A percentile compares a stretch with the other conserved stretches of the same genome.
phyloP scores from a whole-genome alignment of 2,113 vertebrate genomes.

The Pogona vitticeps region DNA sequence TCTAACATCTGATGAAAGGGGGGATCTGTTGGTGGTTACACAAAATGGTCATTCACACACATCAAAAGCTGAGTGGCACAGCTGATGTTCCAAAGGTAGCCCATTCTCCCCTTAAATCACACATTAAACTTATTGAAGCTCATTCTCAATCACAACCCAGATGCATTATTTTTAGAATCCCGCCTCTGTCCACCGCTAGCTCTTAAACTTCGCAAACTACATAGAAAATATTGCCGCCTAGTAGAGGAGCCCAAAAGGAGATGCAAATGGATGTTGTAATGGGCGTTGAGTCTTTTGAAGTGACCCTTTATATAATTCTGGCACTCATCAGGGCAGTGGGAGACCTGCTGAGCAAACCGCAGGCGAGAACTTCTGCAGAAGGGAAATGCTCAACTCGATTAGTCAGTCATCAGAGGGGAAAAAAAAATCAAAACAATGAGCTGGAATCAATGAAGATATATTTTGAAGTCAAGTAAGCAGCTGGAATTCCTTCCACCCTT shows the following conservation, averaged over 20 bases:
- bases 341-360: constrained; percentile 30
- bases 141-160: constrained; percentile 27
- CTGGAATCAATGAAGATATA: constrained; percentile 38
- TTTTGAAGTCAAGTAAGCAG: constrained; percentile 6
- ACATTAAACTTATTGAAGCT: not conserved
- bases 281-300: constrained; percentile 41
- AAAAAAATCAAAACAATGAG: not conserved
- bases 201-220: not conserved
- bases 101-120: not conserved
- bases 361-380: constrained; percentile 22
- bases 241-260: constrained; percentile 42
- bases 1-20: not conserved
- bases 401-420: constrained; percentile 20
- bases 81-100: not conserved
- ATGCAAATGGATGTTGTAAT: constrained; percentile 24
- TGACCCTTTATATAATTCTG: constrained; percentile 34
- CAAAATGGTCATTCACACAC: not conserved
- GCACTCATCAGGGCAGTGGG: constrained; percentile 27
- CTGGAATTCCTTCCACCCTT: not conserved
- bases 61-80: too few relatives aligned
- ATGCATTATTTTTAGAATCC: not conserved
- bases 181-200: not conserved
- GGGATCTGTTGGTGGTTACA: too few relatives aligned
- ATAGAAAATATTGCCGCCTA: not conserved
- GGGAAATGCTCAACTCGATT: constrained; percentile 29